phyloP scores from a whole-genome alignment of 2,113 vertebrate genomes.

The Tupaia chinensis region DNA sequence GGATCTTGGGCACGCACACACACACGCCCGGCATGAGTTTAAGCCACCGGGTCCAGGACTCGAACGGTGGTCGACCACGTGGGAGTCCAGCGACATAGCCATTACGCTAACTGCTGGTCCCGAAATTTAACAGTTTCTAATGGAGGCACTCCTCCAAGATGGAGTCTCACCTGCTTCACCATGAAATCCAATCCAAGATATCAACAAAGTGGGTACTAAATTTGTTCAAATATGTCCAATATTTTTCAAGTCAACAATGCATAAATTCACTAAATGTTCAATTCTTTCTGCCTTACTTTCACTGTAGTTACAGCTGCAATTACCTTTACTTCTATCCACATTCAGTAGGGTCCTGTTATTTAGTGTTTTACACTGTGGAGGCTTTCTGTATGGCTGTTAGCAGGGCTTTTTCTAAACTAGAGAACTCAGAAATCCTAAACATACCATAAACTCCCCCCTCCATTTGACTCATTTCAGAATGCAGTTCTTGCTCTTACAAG shows the following conservation, averaged over 20 bases:
- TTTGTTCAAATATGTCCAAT: background rate
- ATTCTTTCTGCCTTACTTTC: background rate
- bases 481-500: background rate
- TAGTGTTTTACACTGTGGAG: background rate
- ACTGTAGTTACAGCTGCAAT: background rate
- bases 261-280: background rate
- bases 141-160: no score
- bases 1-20: no score
- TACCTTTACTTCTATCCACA: background rate
- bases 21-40: no score
- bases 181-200: background rate
- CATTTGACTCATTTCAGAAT: background rate
- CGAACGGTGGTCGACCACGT: no score
- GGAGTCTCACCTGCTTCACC: no score
- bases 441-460: background rate
- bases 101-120: no score
- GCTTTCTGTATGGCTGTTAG: background rate
- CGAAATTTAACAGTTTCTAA: no score
- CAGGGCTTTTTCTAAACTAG: background rate
- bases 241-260: constrained; percentile 12
- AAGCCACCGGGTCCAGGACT: no score
- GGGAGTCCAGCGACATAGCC: no score
- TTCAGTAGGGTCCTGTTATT: background rate
- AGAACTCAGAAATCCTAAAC: constrained; percentile 14
- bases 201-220: background rate